Conservation (phyloP, 1,140 invertebrate species). For the Cherax quadricarinatus region DNA sequence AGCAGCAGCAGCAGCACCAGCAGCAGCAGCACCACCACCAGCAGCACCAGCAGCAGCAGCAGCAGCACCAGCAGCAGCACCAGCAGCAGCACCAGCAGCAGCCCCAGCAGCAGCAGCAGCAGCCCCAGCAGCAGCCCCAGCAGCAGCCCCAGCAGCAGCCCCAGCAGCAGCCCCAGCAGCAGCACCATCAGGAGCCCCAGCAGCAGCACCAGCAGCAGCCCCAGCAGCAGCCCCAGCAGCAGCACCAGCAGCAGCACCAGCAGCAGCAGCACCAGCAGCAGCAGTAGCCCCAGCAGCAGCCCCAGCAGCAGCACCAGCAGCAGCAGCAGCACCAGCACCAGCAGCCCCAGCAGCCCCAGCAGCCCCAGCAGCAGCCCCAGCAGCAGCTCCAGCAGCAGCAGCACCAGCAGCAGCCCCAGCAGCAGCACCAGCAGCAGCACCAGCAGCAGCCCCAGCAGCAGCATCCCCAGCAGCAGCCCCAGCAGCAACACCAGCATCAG, state of each 20-base stretch:
- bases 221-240: background rate
- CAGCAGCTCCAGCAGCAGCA: background rate
- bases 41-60: background rate
- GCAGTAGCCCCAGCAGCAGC: too few relatives aligned
- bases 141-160: background rate
- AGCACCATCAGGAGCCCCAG: background rate
- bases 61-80: background rate
- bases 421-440: background rate
- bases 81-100: background rate
- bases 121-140: background rate
- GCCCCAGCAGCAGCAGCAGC: too few relatives aligned
- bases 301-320: background rate
- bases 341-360: background rate
- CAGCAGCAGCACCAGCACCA: background rate
- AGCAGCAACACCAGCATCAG: background rate
- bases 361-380: background rate
- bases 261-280: background rate
- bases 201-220: background rate
- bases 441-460: background rate
- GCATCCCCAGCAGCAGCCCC: background rate
- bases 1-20: background rate
- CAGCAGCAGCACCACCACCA: background rate
- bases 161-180: background rate
- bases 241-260: background rate
- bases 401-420: background rate